These are phyloP conservation scores for Sympetrum striolatum DNA, from an alignment of 2,888 invertebrate species.

Conservation along the genomic window DNA sequence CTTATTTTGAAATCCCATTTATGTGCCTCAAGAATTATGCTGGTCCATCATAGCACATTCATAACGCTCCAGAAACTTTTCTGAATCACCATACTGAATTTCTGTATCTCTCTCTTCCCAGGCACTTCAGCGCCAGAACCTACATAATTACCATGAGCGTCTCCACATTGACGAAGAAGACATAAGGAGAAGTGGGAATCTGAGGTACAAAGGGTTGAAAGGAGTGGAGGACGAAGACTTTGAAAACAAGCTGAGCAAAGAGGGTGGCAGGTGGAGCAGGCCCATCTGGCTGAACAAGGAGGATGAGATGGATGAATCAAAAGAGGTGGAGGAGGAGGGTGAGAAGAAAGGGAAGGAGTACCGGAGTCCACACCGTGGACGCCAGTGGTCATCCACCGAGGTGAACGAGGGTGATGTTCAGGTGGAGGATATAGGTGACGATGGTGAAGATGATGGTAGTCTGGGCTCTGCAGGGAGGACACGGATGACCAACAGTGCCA, in stretches of 20 bases:
- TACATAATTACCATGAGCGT: conserved; percentile 33
- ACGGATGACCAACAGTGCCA: conserved; percentile 45
- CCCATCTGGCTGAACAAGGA: conserved; percentile 51
- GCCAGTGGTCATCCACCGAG: conserved; percentile 10
- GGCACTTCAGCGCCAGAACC: conserved; percentile 15
- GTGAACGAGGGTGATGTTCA: conserved; percentile 52
- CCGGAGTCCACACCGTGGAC: conserved; percentile 2
- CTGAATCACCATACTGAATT: not conserved
- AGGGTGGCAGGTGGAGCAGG: conserved; percentile 38
- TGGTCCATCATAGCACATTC: too few species aligned
- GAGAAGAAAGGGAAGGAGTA: conserved; percentile 53
- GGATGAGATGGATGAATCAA: conserved; percentile 57
- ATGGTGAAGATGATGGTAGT: conserved; percentile 55
- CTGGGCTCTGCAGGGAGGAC: conserved; percentile 46
- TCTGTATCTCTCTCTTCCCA: not conserved
- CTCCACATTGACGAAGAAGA: conserved; percentile 33
- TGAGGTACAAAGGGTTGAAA: conserved; percentile 23
- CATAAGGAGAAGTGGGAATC: conserved; percentile 3
- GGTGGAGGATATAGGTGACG: conserved; percentile 55
- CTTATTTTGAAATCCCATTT: too few species aligned
- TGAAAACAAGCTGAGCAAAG: conserved; percentile 4
- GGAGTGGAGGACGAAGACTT: conserved; percentile 41
- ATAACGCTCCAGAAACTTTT: too few species aligned
- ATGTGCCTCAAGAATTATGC: too few species aligned
- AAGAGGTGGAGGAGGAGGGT: conserved; percentile 56